phyloP scores from a whole-genome alignment of 2,113 vertebrate species.

The Coptodon bakossiorum region DNA sequence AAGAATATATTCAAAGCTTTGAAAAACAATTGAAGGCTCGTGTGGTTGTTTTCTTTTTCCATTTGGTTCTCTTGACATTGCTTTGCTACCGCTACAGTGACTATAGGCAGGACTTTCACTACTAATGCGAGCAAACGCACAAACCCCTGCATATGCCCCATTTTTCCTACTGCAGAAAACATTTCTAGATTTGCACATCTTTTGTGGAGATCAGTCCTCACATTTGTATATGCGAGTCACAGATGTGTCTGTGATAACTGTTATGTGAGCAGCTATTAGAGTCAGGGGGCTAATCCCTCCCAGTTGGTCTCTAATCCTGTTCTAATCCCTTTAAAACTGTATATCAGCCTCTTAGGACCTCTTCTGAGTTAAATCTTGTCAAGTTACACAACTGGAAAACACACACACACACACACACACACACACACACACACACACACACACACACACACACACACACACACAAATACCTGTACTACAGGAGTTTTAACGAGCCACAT shows the following conservation, averaged over 20 bases:
- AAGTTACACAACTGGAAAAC: background rate
- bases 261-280: slow-evolving; percentile 40
- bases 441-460: background rate
- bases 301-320: slow-evolving; percentile 59
- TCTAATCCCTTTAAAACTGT: slow-evolving; percentile 69
- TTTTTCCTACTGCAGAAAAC: background rate
- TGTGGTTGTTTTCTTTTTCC: rapidly evolving
- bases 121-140: background rate
- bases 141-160: background rate
- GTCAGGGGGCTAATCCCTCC: slow-evolving; percentile 48
- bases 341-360: slow-evolving; percentile 41
- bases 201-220: background rate
- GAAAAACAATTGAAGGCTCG: background rate
- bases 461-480: background rate
- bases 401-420: background rate
- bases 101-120: background rate
- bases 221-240: background rate
- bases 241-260: background rate
- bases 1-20: background rate
- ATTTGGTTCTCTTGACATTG: background rate
- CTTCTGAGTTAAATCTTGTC: slow-evolving; percentile 34
- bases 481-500: background rate
- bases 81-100: background rate
- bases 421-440: background rate
- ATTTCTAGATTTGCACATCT: background rate